These are phyloP conservation scores for Puma concolor DNA, from an alignment of 2,113 vertebrate genomes.

Conservation along the genomic window DNA sequence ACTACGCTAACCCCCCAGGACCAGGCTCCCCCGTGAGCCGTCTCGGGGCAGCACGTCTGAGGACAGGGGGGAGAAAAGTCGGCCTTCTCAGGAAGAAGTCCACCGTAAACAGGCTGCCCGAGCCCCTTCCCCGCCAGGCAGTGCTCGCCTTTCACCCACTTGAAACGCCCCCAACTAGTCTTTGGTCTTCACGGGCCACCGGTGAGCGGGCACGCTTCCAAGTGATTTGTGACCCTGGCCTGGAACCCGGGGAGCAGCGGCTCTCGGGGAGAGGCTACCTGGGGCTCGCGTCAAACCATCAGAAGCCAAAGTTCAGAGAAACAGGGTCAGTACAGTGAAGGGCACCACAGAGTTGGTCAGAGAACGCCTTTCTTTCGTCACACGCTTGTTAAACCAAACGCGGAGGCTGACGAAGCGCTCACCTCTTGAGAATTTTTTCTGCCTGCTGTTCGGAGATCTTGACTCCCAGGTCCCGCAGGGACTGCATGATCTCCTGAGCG, in stretches of 20 bases:
- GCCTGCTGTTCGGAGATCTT: slow-evolving; percentile 97
- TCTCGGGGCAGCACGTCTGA: not conserved
- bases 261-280: not conserved
- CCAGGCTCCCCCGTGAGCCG: not conserved
- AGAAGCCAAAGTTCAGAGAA: not conserved
- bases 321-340: not conserved
- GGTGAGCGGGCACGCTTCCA: not conserved
- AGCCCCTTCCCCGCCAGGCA: not conserved
- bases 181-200: not conserved
- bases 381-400: not conserved
- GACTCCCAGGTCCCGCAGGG: slow-evolving; percentile 94
- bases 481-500: slow-evolving; percentile 97
- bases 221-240: not conserved
- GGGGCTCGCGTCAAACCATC: not conserved
- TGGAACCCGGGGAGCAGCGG: not conserved
- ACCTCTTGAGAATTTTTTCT: slow-evolving; percentile 97
- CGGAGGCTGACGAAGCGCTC: slow-evolving; percentile 23
- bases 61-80: not conserved
- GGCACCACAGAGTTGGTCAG: not conserved
- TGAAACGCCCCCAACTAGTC: not conserved
- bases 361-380: not conserved
- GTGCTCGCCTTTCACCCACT: not conserved
- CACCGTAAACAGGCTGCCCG: not conserved
- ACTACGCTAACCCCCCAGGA: not conserved
- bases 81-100: not conserved